A percentile compares a stretch with the other conserved stretches of the same genome.
Evolutionary conservation across 2,113 vertebrate species (phyloP).

Genomic region (Gasterosteus nipponicus): DNA sequence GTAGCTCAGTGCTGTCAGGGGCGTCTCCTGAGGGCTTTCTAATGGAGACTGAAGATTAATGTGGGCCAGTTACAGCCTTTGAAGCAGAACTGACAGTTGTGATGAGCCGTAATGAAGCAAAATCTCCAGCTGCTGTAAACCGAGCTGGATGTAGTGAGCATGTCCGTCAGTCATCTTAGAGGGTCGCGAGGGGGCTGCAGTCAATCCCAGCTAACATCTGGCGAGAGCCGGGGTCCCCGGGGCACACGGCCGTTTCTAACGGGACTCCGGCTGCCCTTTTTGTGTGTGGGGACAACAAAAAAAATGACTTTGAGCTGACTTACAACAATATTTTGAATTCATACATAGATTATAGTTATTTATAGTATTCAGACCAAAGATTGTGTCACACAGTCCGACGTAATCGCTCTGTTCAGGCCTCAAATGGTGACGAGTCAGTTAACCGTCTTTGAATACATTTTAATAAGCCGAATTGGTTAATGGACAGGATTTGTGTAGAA

Average conservation of each 20-base stretch:
- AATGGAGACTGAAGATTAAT: background rate
- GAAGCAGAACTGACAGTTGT: background rate
- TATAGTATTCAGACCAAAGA: background rate
- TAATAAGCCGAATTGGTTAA: too few relatives aligned
- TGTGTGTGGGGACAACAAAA: background rate
- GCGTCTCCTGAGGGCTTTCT: conserved; percentile 6
- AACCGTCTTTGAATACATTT: too few relatives aligned
- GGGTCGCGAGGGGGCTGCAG: too few relatives aligned
- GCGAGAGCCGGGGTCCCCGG: too few relatives aligned
- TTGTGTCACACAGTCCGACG: background rate
- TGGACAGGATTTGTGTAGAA: too few relatives aligned
- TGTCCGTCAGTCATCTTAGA: background rate
- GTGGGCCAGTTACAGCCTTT: background rate
- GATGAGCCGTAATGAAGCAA: background rate
- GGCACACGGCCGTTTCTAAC: too few relatives aligned
- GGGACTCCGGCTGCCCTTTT: too few relatives aligned
- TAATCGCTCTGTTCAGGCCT: too few relatives aligned
- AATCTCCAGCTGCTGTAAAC: background rate
- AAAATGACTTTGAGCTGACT: background rate
- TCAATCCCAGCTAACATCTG: too few relatives aligned
- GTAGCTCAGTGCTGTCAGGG: background rate
- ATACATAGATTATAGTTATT: background rate
- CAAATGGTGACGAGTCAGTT: too few relatives aligned
- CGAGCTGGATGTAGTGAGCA: background rate
- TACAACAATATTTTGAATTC: background rate